Evolutionary conservation across 1,140 invertebrate genomes (phyloP).

Genomic region (Maniola jurtina): DNA sequence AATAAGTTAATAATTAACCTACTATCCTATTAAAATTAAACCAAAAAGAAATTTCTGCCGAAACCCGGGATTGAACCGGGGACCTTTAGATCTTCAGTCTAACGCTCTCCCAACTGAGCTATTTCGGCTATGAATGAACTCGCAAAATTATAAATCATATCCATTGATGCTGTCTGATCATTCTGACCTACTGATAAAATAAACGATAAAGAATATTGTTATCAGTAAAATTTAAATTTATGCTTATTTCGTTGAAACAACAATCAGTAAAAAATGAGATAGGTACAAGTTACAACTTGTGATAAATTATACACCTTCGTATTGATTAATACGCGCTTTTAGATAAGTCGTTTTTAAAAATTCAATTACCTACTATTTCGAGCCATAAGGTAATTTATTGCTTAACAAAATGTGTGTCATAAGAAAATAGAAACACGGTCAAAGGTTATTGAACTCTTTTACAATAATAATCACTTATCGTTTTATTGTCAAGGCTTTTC

Average conservation of each 20-base stretch:
- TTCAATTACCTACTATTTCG: too few species aligned
- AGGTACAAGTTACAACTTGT: neutral
- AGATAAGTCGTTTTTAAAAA: neutral
- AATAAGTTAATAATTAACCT: too few species aligned
- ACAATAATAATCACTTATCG: too few species aligned
- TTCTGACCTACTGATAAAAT: neutral
- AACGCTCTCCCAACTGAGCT: slow-evolving; percentile 81
- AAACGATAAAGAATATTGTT: neutral
- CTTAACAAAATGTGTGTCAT: too few species aligned
- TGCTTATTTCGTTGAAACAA: neutral
- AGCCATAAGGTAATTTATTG: too few species aligned
- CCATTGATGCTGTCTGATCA: neutral
- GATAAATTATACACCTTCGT: neutral
- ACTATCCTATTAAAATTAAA: slow-evolving; percentile 1
- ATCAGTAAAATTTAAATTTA: neutral
- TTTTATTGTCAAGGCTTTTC: too few species aligned
- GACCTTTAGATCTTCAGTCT: slow-evolving; percentile 80
- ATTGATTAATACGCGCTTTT: neutral
- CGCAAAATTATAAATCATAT: neutral
- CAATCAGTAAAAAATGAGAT: neutral
- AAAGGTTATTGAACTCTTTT: too few species aligned
- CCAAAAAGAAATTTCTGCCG: slow-evolving; percentile 47
- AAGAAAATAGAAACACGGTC: too few species aligned
- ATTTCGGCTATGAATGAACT: slow-evolving; percentile 71
- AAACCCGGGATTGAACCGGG: slow-evolving; percentile 79